Evolutionary conservation across 2,113 vertebrate genomes (phyloP).

Genomic region (Ploceus nigricollis): DNA sequence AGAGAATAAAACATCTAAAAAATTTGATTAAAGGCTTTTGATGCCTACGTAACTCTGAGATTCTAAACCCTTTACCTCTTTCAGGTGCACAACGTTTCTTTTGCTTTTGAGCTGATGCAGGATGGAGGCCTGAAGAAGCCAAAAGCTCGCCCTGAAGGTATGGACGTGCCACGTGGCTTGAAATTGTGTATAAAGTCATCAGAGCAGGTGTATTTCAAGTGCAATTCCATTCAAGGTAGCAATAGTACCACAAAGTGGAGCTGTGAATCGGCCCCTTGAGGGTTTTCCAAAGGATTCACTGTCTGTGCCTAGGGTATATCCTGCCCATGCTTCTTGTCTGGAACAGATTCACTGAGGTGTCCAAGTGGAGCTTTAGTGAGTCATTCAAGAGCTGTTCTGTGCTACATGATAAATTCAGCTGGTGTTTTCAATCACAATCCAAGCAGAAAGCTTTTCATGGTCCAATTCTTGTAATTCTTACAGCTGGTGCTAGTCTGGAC

Average conservation of each 20-base stretch:
- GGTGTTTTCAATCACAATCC: neutral
- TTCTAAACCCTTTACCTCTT: neutral
- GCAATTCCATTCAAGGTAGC: neutral
- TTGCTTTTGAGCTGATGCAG: conserved; percentile 96
- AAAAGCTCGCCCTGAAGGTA: conserved; percentile 96
- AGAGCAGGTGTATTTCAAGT: neutral
- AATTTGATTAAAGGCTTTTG: neutral
- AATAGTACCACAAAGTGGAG: neutral
- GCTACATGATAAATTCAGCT: neutral
- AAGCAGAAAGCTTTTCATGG: neutral
- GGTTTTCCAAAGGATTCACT: neutral
- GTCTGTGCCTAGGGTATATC: neutral
- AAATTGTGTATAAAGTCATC: neutral
- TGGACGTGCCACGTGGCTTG: accelerated
- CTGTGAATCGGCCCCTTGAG: neutral
- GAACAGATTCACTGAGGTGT: neutral
- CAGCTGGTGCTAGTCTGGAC: neutral
- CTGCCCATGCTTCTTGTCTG: neutral
- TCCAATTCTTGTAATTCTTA: neutral
- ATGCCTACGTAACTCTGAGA: neutral
- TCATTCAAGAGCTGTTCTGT: neutral
- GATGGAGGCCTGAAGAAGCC: conserved; percentile 93
- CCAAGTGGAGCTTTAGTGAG: neutral
- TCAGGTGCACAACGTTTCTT: conserved; percentile 94
- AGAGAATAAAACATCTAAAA: neutral